phyloP scores from a whole-genome alignment of 2,113 vertebrate genomes.

The Cygnus atratus region DNA sequence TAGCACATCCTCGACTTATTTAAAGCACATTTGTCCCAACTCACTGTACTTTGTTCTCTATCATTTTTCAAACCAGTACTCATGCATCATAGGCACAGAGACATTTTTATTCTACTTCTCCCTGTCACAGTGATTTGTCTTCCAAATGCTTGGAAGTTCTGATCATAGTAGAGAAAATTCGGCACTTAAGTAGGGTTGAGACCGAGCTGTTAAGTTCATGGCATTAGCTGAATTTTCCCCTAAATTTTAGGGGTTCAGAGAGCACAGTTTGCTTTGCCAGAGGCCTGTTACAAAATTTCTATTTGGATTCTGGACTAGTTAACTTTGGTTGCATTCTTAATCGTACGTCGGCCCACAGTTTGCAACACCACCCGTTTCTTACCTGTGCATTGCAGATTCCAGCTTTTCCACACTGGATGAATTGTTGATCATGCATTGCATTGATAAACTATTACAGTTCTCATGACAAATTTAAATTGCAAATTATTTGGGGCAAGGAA shows the following conservation, averaged over 20 bases:
- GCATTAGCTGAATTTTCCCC: neutral
- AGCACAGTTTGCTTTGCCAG: neutral
- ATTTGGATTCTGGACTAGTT: neutral
- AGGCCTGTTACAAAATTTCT: neutral
- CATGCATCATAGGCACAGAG: neutral
- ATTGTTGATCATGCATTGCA: neutral
- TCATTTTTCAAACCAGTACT: neutral
- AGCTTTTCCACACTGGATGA: neutral
- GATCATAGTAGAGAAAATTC: neutral
- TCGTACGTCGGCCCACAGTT: neutral
- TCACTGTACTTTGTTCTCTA: neutral
- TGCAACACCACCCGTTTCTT: neutral
- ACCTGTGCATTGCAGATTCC: neutral
- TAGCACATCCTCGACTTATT: neutral
- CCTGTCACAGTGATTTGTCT: neutral
- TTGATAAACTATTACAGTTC: neutral
- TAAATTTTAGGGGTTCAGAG: neutral
- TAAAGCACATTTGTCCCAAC: conserved; percentile 26
- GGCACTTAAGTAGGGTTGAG: neutral
- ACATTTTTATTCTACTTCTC: neutral
- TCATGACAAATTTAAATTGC: neutral
- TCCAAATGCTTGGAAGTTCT: neutral
- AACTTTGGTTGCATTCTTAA: neutral
- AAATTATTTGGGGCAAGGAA: neutral
- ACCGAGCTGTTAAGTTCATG: neutral